Percentiles rank a stretch among this genome's conserved stretches.
Conservation (phyloP, 2,888 invertebrate genomes). For the Meandrusa payeni region DNA sequence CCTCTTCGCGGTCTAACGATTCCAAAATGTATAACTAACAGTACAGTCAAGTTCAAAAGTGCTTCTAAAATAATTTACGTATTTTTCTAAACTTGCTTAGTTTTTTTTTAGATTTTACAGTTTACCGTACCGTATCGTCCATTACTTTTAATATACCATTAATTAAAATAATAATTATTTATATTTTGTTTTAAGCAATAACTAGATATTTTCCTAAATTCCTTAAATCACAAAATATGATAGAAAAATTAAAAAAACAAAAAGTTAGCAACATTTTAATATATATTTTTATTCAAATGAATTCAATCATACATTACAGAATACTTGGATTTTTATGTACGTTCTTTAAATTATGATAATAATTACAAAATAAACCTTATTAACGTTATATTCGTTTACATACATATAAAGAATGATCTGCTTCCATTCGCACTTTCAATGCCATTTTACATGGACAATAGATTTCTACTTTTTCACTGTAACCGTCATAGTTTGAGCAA, state of each 20-base stretch:
- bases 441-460: slow-evolving; percentile 63
- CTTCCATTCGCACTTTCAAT: slow-evolving; percentile 59
- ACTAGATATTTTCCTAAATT: no score
- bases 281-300: slow-evolving; percentile 82
- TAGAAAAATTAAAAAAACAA: slow-evolving; percentile 59
- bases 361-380: slow-evolving; percentile 78
- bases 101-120: no score
- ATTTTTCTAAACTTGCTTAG: no score
- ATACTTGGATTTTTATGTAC: slow-evolving; percentile 74
- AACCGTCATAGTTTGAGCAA: slow-evolving; percentile 60
- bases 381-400: slow-evolving; percentile 68
- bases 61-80: no score
- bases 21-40: no score
- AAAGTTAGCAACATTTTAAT: slow-evolving; percentile 79
- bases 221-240: slow-evolving; percentile 27
- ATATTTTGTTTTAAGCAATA: no score
- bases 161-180: no score
- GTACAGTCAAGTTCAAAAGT: no score
- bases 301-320: slow-evolving; percentile 78
- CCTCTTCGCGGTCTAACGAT: no score
- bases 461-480: slow-evolving; percentile 47
- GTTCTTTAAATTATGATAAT: slow-evolving; percentile 76
- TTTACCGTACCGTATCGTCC: no score
- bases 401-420: slow-evolving; percentile 57
- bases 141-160: no score